A percentile compares a stretch with the other conserved stretches of the same genome.
These are phyloP conservation scores for Rambutsinella grinnellia DNA, from an alignment of 2,888 invertebrate genomes.

Conservation along the genomic window DNA sequence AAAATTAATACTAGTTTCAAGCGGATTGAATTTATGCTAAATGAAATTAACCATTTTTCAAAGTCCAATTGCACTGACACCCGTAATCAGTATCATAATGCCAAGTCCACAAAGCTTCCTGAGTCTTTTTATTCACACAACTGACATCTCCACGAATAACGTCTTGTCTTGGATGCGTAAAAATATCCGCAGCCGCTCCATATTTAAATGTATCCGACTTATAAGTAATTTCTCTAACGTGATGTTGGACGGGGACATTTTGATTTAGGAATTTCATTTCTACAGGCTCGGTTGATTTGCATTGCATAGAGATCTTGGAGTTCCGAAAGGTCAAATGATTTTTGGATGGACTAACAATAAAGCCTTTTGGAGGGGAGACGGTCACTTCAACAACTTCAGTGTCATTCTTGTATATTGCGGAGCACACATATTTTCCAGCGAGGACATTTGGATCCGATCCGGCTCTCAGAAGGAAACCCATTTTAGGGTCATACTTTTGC, in stretches of 20 bases:
- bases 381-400: slow-evolving; percentile 58
- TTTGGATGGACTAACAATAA: slow-evolving; percentile 43
- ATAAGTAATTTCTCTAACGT: slow-evolving; percentile 46
- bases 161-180: slow-evolving; percentile 49
- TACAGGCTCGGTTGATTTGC: slow-evolving; percentile 56
- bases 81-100: slow-evolving; percentile 56
- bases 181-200: slow-evolving; percentile 53
- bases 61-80: slow-evolving; percentile 55
- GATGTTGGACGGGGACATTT: slow-evolving; percentile 48
- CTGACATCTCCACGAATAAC: slow-evolving; percentile 49
- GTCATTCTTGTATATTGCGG: slow-evolving; percentile 53
- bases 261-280: slow-evolving; percentile 46
- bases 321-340: slow-evolving; percentile 52
- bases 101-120: slow-evolving; percentile 53
- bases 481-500: slow-evolving; percentile 53
- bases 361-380: slow-evolving; percentile 48
- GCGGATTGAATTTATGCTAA: neutral
- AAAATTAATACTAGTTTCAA: neutral
- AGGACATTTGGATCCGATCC: slow-evolving; percentile 36
- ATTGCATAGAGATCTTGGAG: slow-evolving; percentile 44
- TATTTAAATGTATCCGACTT: slow-evolving; percentile 50
- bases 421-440: slow-evolving; percentile 58
- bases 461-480: slow-evolving; percentile 51
- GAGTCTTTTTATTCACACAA: slow-evolving; percentile 46
- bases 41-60: slow-evolving; percentile 42